phyloP scores from a whole-genome alignment of 2,888 invertebrate species.

The Pseudococcus longispinus region DNA sequence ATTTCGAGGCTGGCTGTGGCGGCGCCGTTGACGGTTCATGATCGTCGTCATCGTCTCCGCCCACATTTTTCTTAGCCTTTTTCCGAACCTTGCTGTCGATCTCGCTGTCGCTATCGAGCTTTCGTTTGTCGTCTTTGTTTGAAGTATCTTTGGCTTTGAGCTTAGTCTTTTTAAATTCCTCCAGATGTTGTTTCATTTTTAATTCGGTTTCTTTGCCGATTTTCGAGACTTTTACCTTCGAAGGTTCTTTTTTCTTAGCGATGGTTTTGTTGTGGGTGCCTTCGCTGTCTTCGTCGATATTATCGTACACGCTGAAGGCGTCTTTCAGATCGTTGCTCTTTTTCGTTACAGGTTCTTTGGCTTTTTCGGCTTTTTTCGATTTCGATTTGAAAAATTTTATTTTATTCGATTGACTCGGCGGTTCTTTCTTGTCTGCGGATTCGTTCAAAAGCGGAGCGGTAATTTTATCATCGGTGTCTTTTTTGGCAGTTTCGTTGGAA shows the following conservation, averaged over 20 bases:
- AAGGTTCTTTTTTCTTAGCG: slow-evolving; percentile 13
- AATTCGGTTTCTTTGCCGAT: slow-evolving; percentile 31
- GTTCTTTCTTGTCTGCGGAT: slow-evolving; percentile 52
- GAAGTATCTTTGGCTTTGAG: slow-evolving; percentile 40
- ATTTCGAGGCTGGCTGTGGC: background rate
- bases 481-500: slow-evolving; percentile 9
- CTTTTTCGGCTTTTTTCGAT: slow-evolving; percentile 37
- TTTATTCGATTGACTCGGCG: slow-evolving; percentile 34
- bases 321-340: slow-evolving; percentile 45
- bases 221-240: slow-evolving; percentile 33
- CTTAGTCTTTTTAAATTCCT: slow-evolving; percentile 54
- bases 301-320: slow-evolving; percentile 50
- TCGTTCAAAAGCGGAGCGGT: background rate
- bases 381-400: slow-evolving; percentile 49
- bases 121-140: slow-evolving; percentile 50
- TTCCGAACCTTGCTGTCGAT: slow-evolving; percentile 58
- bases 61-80: slow-evolving; percentile 61
- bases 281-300: slow-evolving; percentile 50
- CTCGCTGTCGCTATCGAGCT: slow-evolving; percentile 58
- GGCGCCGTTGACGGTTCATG: slow-evolving; percentile 59
- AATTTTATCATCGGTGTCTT: slow-evolving; percentile 46
- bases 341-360: background rate
- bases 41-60: slow-evolving; percentile 62
- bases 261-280: background rate
- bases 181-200: slow-evolving; percentile 38